These are phyloP conservation scores for Tricholaema leucomelas DNA, from an alignment of 2,113 vertebrate genomes.

Conservation along the genomic window DNA sequence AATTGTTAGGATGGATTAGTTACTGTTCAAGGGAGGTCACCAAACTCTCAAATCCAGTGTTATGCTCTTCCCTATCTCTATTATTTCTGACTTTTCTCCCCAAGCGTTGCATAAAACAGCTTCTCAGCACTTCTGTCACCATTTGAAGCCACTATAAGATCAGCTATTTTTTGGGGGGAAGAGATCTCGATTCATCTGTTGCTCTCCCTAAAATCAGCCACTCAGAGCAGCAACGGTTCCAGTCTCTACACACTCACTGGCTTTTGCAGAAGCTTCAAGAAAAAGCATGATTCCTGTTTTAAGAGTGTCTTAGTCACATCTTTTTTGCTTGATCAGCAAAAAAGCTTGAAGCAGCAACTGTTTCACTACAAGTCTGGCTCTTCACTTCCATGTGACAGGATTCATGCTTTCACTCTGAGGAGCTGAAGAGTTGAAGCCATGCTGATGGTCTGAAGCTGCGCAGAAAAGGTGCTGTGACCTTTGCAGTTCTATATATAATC, in stretches of 20 bases:
- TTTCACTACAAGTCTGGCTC: not conserved
- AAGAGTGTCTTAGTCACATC: not conserved
- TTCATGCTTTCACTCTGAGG: not conserved
- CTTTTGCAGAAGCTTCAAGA: not conserved
- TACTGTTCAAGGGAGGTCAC: not conserved
- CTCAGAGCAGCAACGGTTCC: not conserved
- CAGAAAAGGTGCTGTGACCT: not conserved
- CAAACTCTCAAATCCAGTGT: not conserved
- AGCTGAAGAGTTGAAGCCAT: slow-evolving; percentile 11
- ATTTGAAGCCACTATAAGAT: not conserved
- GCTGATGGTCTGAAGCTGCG: not conserved
- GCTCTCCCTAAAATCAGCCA: not conserved
- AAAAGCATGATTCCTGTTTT: not conserved
- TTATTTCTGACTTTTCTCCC: not conserved
- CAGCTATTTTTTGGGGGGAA: not conserved
- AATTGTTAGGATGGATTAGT: not conserved
- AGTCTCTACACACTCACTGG: not conserved
- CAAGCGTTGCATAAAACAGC: not conserved
- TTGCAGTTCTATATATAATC: not conserved
- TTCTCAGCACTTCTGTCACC: not conserved
- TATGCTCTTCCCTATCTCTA: not conserved
- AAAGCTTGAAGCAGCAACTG: not conserved
- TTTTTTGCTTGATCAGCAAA: not conserved
- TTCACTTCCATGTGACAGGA: not conserved
- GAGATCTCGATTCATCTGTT: not conserved